Base-by-base conservation (phyloP, 2,888 invertebrate genomes). In the Drosophila atroscutellata region DNA sequence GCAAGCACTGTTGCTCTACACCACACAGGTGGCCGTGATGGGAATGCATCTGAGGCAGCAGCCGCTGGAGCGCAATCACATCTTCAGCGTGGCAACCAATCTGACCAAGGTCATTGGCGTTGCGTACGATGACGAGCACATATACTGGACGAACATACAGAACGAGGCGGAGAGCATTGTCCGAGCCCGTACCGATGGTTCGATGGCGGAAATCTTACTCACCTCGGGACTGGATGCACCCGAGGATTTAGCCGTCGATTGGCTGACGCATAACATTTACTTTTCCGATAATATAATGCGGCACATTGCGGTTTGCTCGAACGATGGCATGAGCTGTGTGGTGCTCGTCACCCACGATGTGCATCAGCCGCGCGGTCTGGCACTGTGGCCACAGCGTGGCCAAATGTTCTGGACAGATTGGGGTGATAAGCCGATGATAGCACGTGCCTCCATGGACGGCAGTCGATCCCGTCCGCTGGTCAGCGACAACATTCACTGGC, bases 381-480 rank as follows among this genome's bases (percentile, higher is more conserved):
- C 95, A 0, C 92, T 97, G 9, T 94, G 96, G 93, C 96, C 97
- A 0, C 90, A 91, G 57, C 94, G 94, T 37, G 97, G 97, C 94
- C 96, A 93, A 83, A 96, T 99, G 95, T 99, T 96, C 93, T 99
- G 98, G 98, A 96, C 97, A 0, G 98, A 99, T 92, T 98, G 97
- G 97, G 97, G 97, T 5, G 86, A 92, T 0, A 94, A 93, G 13
- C 95, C 96, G 0, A 94, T 96, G 87, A 98, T 99, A 80, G 96
- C 96, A 81, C 93, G 94, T 11, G 95, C 98, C 9, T 94, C 95
- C 9, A 98, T 99, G 98, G 97, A 99, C 92, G 99, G 99, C 4
- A 93, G 94, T 1, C 86, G 94, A 1, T 93, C 95, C 0, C 91
- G 91, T 6, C 90, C 94, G 0, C 94, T 99, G 60, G 94, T 98